These are phyloP conservation scores for Stictocephala bisonia DNA, from an alignment of 2,888 invertebrate genomes.

Conservation along the genomic window DNA sequence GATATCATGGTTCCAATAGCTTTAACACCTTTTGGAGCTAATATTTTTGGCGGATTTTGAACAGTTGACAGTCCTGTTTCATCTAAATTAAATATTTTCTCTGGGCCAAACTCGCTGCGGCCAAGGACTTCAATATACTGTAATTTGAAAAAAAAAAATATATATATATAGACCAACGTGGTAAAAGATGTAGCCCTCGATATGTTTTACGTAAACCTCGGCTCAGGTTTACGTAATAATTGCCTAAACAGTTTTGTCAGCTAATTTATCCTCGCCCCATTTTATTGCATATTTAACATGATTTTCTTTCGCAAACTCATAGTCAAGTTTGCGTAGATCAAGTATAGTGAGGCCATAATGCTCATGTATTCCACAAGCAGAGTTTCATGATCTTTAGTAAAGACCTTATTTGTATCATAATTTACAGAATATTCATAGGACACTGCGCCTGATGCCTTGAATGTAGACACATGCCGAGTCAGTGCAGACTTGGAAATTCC, in stretches of 20 bases:
- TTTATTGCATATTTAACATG: conserved; percentile 46
- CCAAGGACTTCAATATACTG: conserved; percentile 33
- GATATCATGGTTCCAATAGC: conserved; percentile 64
- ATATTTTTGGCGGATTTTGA: conserved; percentile 62
- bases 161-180: too few species aligned
- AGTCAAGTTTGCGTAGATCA: conserved; percentile 50
- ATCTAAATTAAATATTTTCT: conserved; percentile 63
- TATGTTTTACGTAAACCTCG: conserved; percentile 49
- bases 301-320: conserved; percentile 52
- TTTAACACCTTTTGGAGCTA: conserved; percentile 63
- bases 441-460: conserved; percentile 21
- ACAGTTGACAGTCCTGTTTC: conserved; percentile 64
- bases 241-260: conserved; percentile 49
- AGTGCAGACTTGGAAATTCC: conserved; percentile 38
- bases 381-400: conserved; percentile 39
- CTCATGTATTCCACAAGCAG: conserved; percentile 47
- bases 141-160: too few species aligned
- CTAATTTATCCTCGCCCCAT: conserved; percentile 49
- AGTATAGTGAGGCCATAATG: conserved; percentile 49
- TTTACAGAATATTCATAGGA: conserved; percentile 19
- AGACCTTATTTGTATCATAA: conserved; percentile 38
- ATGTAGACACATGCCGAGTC: conserved; percentile 28
- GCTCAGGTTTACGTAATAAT: conserved; percentile 45
- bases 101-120: conserved; percentile 27
- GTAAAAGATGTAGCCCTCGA: conserved; percentile 46